A percentile compares a stretch with the other conserved stretches of the same genome.
These are phyloP conservation scores for Myiothlypis chrysogaster DNA, from an alignment of 2,797 vertebrate species.

Conservation along the genomic window DNA sequence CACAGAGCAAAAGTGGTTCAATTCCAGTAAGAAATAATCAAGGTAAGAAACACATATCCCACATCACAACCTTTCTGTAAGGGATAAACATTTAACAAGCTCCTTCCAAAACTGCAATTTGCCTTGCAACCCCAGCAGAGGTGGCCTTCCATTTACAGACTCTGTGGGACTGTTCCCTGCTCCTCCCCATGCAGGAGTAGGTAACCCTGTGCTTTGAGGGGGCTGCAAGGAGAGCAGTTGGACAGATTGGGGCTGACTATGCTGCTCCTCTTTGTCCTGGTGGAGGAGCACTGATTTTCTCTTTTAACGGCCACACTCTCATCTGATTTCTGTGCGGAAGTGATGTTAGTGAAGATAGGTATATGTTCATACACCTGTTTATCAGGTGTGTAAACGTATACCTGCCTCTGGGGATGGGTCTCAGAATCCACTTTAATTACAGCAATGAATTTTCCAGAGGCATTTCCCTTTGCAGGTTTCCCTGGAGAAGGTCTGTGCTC, in stretches of 20 bases:
- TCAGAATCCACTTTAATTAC: neutral
- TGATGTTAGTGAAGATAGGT: neutral
- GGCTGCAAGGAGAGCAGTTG: neutral
- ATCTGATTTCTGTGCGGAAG: neutral
- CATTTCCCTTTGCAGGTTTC: neutral
- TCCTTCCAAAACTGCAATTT: neutral
- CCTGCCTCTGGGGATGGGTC: neutral
- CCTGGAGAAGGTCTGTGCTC: neutral
- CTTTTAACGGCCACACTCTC: neutral
- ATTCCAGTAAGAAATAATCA: neutral
- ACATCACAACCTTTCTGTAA: neutral
- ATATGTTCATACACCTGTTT: neutral
- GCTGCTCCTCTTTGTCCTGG: neutral
- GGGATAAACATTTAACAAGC: neutral
- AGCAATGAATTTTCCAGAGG: neutral
- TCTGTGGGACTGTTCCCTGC: neutral
- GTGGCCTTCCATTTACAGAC: neutral
- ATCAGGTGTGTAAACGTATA: neutral
- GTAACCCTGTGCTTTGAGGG: neutral
- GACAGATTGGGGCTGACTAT: neutral
- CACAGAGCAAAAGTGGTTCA: neutral
- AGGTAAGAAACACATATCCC: neutral
- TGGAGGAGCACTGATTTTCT: neutral
- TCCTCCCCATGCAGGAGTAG: fast-evolving
- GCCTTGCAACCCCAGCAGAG: neutral